Evolutionary conservation across 2,888 invertebrate species (phyloP).

Genomic region (Melipona bicolor): DNA sequence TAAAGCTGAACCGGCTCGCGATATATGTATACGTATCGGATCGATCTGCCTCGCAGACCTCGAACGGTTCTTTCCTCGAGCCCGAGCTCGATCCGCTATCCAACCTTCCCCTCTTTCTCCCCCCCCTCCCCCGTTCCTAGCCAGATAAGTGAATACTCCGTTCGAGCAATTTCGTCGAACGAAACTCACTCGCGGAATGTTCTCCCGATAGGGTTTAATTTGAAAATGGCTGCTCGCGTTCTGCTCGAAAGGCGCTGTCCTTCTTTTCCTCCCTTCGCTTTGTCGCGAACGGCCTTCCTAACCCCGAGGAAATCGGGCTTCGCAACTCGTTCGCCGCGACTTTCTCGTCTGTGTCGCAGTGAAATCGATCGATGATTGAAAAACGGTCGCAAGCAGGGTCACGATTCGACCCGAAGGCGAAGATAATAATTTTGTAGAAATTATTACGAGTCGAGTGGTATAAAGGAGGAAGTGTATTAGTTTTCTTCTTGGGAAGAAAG

Average conservation of each 20-base stretch:
- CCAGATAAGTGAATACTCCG: conserved; percentile 48
- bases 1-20: conserved; percentile 38
- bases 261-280: neutral
- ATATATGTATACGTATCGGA: conserved; percentile 36
- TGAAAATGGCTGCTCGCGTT: conserved; percentile 25
- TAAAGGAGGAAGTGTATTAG: too few species aligned
- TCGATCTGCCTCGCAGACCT: conserved; percentile 35
- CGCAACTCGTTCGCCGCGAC: neutral
- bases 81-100: conserved; percentile 1
- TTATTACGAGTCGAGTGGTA: too few species aligned
- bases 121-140: too few species aligned
- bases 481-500: too few species aligned
- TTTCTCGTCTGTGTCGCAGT: neutral
- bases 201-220: conserved; percentile 38
- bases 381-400: too few species aligned
- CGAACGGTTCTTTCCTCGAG: neutral
- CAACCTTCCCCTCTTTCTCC: neutral
- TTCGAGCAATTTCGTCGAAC: conserved; percentile 40
- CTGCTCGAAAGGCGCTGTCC: neutral
- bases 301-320: neutral
- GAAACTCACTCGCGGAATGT: conserved; percentile 16
- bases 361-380: neutral
- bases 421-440: neutral
- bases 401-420: too few species aligned
- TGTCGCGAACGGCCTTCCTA: neutral